A percentile compares a stretch with the other conserved stretches of the same genome.
phyloP scores from a whole-genome alignment of 2,797 vertebrate species.

The Geotrypetes seraphini region DNA sequence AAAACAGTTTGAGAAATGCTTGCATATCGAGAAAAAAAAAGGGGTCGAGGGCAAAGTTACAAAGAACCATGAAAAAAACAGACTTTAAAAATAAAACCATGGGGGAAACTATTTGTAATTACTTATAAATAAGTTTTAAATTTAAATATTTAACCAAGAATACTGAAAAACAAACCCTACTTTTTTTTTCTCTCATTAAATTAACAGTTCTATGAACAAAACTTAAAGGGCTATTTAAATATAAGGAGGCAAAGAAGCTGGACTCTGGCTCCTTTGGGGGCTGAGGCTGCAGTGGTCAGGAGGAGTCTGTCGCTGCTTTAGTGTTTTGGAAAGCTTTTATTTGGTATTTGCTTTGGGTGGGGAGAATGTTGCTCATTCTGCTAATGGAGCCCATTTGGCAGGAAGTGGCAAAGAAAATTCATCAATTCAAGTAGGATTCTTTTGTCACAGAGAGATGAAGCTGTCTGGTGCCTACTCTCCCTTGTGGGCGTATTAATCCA shows the following conservation, averaged over 20 bases:
- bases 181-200: constrained; percentile 70
- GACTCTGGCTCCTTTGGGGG: constrained; percentile 35
- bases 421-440: not conserved
- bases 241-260: constrained; percentile 43
- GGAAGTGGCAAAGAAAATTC: not conserved
- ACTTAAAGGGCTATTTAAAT: constrained; percentile 69
- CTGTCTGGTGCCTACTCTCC: not conserved
- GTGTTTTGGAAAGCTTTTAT: too few species aligned
- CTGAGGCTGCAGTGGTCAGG: too few species aligned
- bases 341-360: too few species aligned
- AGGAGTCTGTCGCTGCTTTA: too few species aligned
- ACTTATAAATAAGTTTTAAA: constrained; percentile 82
- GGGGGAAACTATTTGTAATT: constrained; percentile 79
- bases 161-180: constrained; percentile 82
- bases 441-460: not conserved
- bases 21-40: constrained; percentile 56
- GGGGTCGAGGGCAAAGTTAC: constrained; percentile 41
- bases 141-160: constrained; percentile 95
- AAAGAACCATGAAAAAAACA: constrained; percentile 47
- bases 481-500: not conserved
- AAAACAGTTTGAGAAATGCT: constrained; percentile 64
- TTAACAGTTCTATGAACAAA: constrained; percentile 69
- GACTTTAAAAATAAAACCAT: constrained; percentile 45
- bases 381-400: not conserved
- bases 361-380: too few species aligned